phyloP scores from a whole-genome alignment of 1,140 invertebrate genomes.

The Eupristina koningsbergeri region DNA sequence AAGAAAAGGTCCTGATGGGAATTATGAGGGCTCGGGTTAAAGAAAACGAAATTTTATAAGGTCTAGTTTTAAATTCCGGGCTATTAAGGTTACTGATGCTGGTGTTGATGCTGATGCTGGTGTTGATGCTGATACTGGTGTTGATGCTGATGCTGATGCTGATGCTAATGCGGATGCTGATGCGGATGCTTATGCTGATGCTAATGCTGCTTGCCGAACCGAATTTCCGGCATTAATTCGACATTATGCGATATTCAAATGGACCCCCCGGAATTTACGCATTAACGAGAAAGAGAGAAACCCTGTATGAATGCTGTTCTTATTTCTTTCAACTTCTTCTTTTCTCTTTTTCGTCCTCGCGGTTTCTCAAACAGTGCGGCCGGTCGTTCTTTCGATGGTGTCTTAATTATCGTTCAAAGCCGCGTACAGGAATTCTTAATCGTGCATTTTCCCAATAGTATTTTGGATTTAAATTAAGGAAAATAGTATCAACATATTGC shows the following conservation, averaged over 20 bases:
- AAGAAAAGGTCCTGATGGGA: slow-evolving; percentile 9
- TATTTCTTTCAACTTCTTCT: neutral
- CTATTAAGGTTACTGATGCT: slow-evolving; percentile 42
- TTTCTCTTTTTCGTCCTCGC: slow-evolving; percentile 47
- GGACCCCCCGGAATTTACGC: slow-evolving; percentile 61
- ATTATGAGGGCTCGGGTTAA: slow-evolving; percentile 29
- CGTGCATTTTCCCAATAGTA: too few relatives aligned
- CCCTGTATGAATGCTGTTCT: neutral
- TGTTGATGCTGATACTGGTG: too few relatives aligned
- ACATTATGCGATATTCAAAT: slow-evolving; percentile 71
- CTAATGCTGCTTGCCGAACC: slow-evolving; percentile 19
- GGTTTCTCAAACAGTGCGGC: slow-evolving; percentile 32
- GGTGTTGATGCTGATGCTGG: too few relatives aligned
- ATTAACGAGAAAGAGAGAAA: slow-evolving; percentile 37
- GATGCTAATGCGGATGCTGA: too few relatives aligned
- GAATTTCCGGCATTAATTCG: slow-evolving; percentile 69
- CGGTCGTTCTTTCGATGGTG: slow-evolving; percentile 21
- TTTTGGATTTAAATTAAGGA: too few relatives aligned
- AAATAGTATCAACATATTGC: too few relatives aligned
- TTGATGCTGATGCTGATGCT: neutral
- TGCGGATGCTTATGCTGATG: too few relatives aligned
- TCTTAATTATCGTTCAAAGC: slow-evolving; percentile 36
- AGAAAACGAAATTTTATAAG: slow-evolving; percentile 53
- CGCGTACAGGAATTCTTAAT: slow-evolving; percentile 7
- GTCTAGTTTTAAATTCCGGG: slow-evolving; percentile 51